Base-by-base conservation (phyloP, 2,888 invertebrate species). In the Cephus pygmeus region DNA sequence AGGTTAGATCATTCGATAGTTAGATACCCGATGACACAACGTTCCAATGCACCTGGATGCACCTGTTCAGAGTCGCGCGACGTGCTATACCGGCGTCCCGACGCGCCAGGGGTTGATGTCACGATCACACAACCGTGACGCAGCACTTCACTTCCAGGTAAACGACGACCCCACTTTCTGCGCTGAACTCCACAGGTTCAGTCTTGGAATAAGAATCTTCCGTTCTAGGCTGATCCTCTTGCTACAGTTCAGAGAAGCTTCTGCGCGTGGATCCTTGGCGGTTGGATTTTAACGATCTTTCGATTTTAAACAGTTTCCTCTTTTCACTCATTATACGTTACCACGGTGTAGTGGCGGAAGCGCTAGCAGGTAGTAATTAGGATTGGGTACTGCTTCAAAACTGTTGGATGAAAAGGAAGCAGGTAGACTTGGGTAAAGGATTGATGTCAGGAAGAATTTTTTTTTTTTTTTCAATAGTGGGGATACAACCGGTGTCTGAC, bases 21-120 rank as follows among this genome's bases (percentile, higher is more conserved):
- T 56, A 23, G 23, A 56, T 56, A 56, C 9, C 56, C 56, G 23
- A 35, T 34, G 35, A 36, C 34, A 68, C 71, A 11, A 71, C 71
- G 56, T 23, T 34, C 4, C 77, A 75, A 56, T 40, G 78, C 85
- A 87, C 81, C 85, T 87, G 86, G 85, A 85, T 83, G 85, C 89
- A 89, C 89, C 89, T 89, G 89, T 87, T 85, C 79, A 56, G 71
- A 74, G 34, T 23, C 79, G 79, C 81, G 79, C 82, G 85, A 84
- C 84, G 82, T 84, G 85, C 81, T 82, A 23, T 35, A 31, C 31
- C 74, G 74, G 33, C 71, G 30, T 34, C 74, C n/a, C 74, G 35
- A 23, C 34, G 31, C 69, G 76, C 73, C 74, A 69, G 36, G 74
- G 74, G 74, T 74, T 74, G 35, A 56, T 76, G 76, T 74, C 34